Evolutionary conservation across 2,113 vertebrate genomes (phyloP), one percentile per base, ranked within the genome.

Genomic region (Diadophis punctatus): DNA sequence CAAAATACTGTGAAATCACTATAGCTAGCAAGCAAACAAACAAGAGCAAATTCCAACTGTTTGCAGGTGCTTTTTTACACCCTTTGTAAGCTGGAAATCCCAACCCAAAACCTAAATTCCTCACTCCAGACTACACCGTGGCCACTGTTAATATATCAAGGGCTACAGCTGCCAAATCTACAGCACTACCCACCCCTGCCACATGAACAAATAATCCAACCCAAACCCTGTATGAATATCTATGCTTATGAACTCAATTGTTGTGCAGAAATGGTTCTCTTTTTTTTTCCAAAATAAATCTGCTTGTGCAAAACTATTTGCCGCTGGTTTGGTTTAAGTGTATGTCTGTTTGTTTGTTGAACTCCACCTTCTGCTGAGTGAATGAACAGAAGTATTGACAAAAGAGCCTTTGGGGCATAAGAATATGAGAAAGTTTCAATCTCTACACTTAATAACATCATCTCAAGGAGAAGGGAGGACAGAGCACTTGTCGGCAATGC

Each of bases 331-430:
- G 0, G 7, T 10, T 46, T 30, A 1, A 0, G 4, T 8, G n/a
- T 2, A 8, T 49, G 90, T 88, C 86, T 74, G 88, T 0, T 0
- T 0, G 0, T 0, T 0, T 0, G 0, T 84, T 8, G 18, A 0
- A 8, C 88, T 56, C 88, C 51, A 53, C 56, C 80, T 90, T 92
- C 80, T 87, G 56, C 88, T 46, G 30, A 90, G 1, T 27, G 20
- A 91, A 3, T 27, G 20, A 89, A 74, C 30, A 74, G 27, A 51
- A 43, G 22, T 74, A 58, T 39, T 56, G 56, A 88, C 53, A 86
- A 2, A 6, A 46, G 20, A 51, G 22, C 68, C 56, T 0, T 0
- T 25, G n/a, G 55, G 85, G 91, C 14, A 27, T 1, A 3, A 6
- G 90, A 68, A 84, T 0, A 0, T 0, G 87, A 87, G 84, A 87